Conservation (phyloP, 2,113 vertebrate genomes). For the Charadrius vociferus region DNA sequence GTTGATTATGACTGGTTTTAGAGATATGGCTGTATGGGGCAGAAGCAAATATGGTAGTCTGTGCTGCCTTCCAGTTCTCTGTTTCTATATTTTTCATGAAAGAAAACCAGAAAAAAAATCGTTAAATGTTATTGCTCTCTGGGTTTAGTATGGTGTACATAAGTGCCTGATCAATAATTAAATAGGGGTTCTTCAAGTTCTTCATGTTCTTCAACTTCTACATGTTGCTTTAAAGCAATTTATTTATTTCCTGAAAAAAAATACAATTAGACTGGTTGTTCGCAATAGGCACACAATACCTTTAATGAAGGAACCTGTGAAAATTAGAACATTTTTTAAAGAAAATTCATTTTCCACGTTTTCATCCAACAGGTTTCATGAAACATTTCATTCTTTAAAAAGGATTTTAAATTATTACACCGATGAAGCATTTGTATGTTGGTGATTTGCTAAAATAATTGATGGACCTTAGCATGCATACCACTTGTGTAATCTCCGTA, state of each 20-base stretch:
- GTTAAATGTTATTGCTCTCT: background rate
- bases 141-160: background rate
- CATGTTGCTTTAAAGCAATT: background rate
- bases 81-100: background rate
- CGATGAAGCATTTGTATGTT: background rate
- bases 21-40: background rate
- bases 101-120: background rate
- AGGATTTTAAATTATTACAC: background rate
- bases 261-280: background rate
- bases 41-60: background rate
- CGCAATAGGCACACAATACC: background rate
- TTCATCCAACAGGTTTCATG: background rate
- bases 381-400: background rate
- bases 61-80: background rate
- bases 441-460: conserved; percentile 26
- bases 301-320: background rate
- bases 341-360: background rate
- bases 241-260: background rate
- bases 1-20: background rate
- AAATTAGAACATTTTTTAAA: background rate
- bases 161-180: background rate
- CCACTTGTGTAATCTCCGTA: conserved; percentile 9
- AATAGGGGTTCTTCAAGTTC: background rate
- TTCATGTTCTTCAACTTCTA: background rate
- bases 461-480: background rate